Evolutionary conservation across 2,888 invertebrate species (phyloP), one percentile per base, ranked within the genome.

Genomic region (Crossocerus cetratus): DNA sequence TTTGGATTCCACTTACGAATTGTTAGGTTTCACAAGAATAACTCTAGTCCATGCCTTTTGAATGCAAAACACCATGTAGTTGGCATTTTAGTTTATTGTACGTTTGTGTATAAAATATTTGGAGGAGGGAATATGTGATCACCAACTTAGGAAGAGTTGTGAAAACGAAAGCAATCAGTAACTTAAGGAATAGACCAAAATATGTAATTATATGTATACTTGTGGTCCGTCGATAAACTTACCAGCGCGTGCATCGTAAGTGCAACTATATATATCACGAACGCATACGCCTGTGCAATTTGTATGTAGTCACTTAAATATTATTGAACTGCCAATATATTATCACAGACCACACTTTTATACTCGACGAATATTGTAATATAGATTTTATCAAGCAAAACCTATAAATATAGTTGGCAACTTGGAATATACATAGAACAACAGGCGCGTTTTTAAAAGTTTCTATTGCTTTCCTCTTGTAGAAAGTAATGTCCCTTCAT

Each of bases 31-130:
- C 45, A 63, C 56, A 71, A 67, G 62, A 63, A 54, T 71, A 71
- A 67, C 16, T 74, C 74, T 74, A 74, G 74, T 74, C 74, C 21
- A 64, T 56, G 58, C 65, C 43, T 71, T 60, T 49, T 42, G 63
- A 62, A 32, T 32, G 8, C 66, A 61, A 65, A 49, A 76, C 69
- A 68, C 22, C 59, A 16, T 74, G 65, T 78, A 72, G 60, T 78
- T 78, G 14, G 22, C 14, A 59, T 56, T 58, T 53, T 54, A 21
- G 16, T 57, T 45, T 49, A 61, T 18, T 54, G 74, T 69, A 75
- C 74, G 65, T 66, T 66, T 74, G 65, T 63, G 59, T 74, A 74
- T 58, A 73, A 74, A 73, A 74, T 65, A 65, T 68, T 64, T 64
- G 58, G 43, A 72, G 57, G 54, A 60, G 54, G 3, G 14, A 23